phyloP scores from a whole-genome alignment of 2,888 invertebrate species.

The Tanypteryx hageni region DNA sequence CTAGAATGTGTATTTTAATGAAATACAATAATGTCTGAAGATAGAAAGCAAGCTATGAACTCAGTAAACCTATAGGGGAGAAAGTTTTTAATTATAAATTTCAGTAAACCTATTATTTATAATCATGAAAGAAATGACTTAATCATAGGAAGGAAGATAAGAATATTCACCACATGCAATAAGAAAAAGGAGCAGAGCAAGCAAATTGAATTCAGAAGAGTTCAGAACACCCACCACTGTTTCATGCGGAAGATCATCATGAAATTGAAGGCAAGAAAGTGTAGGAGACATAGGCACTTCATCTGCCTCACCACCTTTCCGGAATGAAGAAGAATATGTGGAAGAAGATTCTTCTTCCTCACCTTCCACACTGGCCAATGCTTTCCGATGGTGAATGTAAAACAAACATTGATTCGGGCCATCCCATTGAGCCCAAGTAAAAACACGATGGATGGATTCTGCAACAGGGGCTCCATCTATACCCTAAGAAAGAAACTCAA shows the following conservation, averaged over 20 bases:
- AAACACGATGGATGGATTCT: slow-evolving; percentile 81
- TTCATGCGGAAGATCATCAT: slow-evolving; percentile 90
- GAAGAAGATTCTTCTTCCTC: slow-evolving; percentile 79
- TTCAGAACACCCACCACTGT: slow-evolving; percentile 82
- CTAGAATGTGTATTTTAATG: too few species aligned
- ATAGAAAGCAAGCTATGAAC: too few species aligned
- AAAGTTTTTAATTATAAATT: too few species aligned
- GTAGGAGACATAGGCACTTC: slow-evolving; percentile 82
- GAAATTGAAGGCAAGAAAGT: slow-evolving; percentile 90
- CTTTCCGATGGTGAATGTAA: slow-evolving; percentile 88
- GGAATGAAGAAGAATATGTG: not conserved
- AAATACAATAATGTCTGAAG: too few species aligned
- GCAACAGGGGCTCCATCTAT: slow-evolving; percentile 69
- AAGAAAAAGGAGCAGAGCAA: too few species aligned
- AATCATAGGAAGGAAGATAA: too few species aligned
- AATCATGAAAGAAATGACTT: too few species aligned
- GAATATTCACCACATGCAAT: too few species aligned
- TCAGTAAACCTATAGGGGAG: too few species aligned
- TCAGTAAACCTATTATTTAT: too few species aligned
- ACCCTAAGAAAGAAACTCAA: slow-evolving; percentile 64
- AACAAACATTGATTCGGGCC: slow-evolving; percentile 86
- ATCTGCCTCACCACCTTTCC: slow-evolving; percentile 72
- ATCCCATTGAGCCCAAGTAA: slow-evolving; percentile 94
- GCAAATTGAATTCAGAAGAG: too few species aligned
- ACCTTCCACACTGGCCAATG: slow-evolving; percentile 81